Evolutionary conservation across 2,797 vertebrate genomes (phyloP), one percentile per base, ranked within the genome.

Genomic region (Mus caroli): DNA sequence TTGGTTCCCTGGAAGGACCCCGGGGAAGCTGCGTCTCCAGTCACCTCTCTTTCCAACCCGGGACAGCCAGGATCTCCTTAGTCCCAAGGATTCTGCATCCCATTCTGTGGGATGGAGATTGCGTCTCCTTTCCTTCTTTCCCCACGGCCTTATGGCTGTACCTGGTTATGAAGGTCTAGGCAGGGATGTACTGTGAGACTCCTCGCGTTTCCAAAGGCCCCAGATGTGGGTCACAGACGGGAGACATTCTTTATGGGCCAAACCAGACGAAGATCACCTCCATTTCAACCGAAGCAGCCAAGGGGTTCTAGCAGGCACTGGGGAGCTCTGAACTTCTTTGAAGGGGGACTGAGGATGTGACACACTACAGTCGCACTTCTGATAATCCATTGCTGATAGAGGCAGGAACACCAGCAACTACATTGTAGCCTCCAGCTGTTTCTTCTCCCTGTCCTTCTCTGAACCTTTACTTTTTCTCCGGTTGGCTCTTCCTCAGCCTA

Each of bases 401-500:
- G 89, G 22, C 77, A 60, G 78, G 52, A 60, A 12, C 73, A 26
- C 10, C n/a, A 31, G 40, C 43, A 17, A 19, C 34, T 77, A 69
- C 34, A 0, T 71, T 40, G 26, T 76, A 64, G 28, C 77, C 76
- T 43, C 46, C 52, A 46, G 89, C 56, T 2, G 40, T 43, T 73
- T n/a, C 54, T 75, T 58, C n/a, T 50, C 43, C 50, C 69, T 43
- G 62, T 50, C 89, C 8, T 67, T 71, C 77, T 56, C 56, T 20
- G 15, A 46, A 71, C 91, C 91, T 75, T 6, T 4, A 64, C 88
- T 80, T 90, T 67, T 88, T 82, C 67, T 67, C 84, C 71, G 28
- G 79, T 96, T 93, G 13, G 7, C 86, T 94, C 58, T 73, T 8
- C 91, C 77, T 6, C 12, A 90, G 90, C 82, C 96, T 83, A 31